These are phyloP conservation scores for Artemia sinica DNA, from an alignment of 2,888 invertebrate species.

Conservation along the genomic window DNA sequence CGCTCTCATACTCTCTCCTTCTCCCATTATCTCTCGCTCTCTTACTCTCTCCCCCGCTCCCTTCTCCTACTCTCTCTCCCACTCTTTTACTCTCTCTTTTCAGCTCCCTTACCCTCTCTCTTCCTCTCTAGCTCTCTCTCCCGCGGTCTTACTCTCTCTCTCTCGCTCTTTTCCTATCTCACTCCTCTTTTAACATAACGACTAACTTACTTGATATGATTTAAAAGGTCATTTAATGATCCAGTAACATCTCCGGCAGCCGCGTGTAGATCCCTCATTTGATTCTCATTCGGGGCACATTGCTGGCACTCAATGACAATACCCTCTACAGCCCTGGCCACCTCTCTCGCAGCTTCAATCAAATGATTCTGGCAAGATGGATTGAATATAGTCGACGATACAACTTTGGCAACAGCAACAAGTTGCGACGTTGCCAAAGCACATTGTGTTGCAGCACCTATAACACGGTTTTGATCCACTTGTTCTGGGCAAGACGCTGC, in stretches of 20 bases:
- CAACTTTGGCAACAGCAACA: conserved; percentile 84
- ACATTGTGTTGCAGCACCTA: conserved; percentile 88
- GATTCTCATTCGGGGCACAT: conserved; percentile 46
- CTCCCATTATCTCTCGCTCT: too few species aligned
- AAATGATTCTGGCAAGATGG: conserved; percentile 62
- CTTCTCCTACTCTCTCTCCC: too few species aligned
- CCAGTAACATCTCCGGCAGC: conserved; percentile 77
- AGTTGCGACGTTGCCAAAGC: conserved; percentile 92
- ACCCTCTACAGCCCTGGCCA: conserved; percentile 74
- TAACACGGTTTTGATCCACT: conserved; percentile 65
- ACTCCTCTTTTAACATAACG: too few species aligned
- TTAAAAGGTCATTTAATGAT: conserved; percentile 69
- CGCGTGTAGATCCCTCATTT: conserved; percentile 52
- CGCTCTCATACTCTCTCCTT: too few species aligned
- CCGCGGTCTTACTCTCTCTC: too few species aligned
- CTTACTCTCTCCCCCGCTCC: too few species aligned
- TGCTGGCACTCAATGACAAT: conserved; percentile 65
- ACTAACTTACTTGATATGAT: conserved; percentile 54
- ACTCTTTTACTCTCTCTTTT: too few species aligned
- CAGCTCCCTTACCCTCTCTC: too few species aligned
- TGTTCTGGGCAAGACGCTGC: conserved; percentile 68
- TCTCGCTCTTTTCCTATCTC: too few species aligned
- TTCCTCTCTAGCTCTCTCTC: too few species aligned
- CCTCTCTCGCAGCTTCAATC: conserved; percentile 76
- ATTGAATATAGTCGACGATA: conserved; percentile 41